These are phyloP conservation scores for Apostichopus japonicus DNA, from an alignment of 35 echinoderm and acorn worm species.

Conservation along the genomic window DNA sequence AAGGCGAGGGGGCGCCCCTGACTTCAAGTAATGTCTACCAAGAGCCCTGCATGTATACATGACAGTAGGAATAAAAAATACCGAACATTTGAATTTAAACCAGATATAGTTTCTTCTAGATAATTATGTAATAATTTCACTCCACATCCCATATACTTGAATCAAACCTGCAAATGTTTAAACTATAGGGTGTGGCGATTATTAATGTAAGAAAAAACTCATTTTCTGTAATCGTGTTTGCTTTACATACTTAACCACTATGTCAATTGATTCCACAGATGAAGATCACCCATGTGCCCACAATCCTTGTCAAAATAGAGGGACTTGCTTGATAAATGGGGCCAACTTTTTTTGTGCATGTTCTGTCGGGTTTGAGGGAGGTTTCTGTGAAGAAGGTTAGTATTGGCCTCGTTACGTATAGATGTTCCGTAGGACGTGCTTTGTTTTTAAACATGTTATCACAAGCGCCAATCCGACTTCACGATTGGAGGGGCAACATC, in stretches of 20 bases:
- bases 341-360: slow-evolving; percentile 19
- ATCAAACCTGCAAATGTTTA: too few relatives aligned
- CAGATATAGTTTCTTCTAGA: too few relatives aligned
- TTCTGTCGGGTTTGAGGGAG: background rate
- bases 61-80: too few relatives aligned
- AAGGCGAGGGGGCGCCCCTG: too few relatives aligned
- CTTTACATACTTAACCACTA: background rate
- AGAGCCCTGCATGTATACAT: too few relatives aligned
- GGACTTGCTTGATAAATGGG: background rate
- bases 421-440: background rate
- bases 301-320: slow-evolving; percentile 34
- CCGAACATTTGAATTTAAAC: too few relatives aligned
- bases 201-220: too few relatives aligned
- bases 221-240: too few relatives aligned
- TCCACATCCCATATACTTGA: too few relatives aligned
- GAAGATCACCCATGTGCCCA: slow-evolving; percentile 6
- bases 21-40: too few relatives aligned
- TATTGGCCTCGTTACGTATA: background rate
- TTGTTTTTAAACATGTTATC: background rate
- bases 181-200: too few relatives aligned
- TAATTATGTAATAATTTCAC: too few relatives aligned
- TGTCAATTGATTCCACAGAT: background rate
- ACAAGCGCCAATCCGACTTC: background rate
- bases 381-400: slow-evolving; percentile 25
- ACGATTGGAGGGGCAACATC: background rate